Evolutionary conservation across 2,113 vertebrate genomes (phyloP).

Genomic region (Nannospalax galili): DNA sequence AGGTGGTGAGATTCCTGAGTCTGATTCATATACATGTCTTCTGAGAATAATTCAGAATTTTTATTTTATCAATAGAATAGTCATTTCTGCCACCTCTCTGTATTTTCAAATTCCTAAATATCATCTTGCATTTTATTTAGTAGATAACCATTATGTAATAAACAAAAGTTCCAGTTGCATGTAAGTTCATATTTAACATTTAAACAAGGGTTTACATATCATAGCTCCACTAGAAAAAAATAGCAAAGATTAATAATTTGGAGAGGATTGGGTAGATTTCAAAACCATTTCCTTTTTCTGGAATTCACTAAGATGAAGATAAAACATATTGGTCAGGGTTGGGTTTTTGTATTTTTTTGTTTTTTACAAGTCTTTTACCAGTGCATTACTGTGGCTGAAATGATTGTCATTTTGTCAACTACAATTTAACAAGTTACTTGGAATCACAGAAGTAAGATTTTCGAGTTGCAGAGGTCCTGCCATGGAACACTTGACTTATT

Average conservation of each 20-base stretch:
- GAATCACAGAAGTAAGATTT: constrained; percentile 43
- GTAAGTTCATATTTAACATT: constrained; percentile 52
- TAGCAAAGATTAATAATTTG: background rate
- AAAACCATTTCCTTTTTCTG: constrained; percentile 43
- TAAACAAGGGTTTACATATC: constrained; percentile 67
- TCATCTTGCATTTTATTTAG: constrained; percentile 13
- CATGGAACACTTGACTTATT: background rate
- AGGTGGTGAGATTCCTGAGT: constrained; percentile 7
- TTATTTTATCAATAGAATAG: background rate
- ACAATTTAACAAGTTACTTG: constrained; percentile 64
- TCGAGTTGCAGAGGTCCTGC: background rate
- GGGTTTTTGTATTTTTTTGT: background rate
- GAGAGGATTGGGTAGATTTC: constrained; percentile 24
- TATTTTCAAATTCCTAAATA: background rate
- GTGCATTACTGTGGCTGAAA: constrained; percentile 52
- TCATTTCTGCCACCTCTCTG: constrained; percentile 31
- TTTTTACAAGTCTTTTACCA: constrained; percentile 49
- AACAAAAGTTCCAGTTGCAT: constrained; percentile 24
- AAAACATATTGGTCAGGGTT: constrained; percentile 18
- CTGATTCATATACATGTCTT: background rate
- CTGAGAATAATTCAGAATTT: background rate
- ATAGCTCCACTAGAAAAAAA: constrained; percentile 46
- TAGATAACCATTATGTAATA: background rate
- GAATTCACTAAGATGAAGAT: constrained; percentile 45
- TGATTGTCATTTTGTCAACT: constrained; percentile 58